Base-by-base conservation (phyloP, 2,797 vertebrate species). In the Phaenicophaeus curvirostris region DNA sequence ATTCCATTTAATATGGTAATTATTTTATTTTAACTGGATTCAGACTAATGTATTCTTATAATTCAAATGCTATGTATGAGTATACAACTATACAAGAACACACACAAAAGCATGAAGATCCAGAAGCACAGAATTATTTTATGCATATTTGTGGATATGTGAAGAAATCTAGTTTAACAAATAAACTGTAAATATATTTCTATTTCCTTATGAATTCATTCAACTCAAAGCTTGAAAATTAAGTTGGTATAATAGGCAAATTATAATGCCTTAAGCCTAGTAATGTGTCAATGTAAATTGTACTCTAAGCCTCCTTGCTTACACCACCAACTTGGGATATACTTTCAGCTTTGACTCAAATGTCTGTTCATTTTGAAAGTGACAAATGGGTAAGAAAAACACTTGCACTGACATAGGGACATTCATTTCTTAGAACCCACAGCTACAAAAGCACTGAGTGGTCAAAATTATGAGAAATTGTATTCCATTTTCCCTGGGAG, bases 401-500 rank as follows among this genome's bases (percentile, higher is more conserved):
- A 85, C 90, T 91, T 84, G 39, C 42, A n/a, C 33, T 65, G 53
- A 58, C 77, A 39, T 25, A n/a, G 55, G 85, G 39, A 72, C 91
- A n/a, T 91, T 93, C 2, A 10, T 68, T 89, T 87, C 85, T 66
- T 67, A 68, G 74, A 93, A 90, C 42, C 15, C 68, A 37, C 16
- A 21, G 35, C 77, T 82, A 81, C 50, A 93, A 77, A 92, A 94
- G 25, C 58, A 39, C 65, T 44, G 92, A 93, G 71, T 90, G 94
- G 85, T 54, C 89, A 89, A 91, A 96, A 97, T 96, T 25, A 96
- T 76, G 74, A 95, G 79, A 94, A 96, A 97, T 91, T 94, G 87
- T 75, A 7, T 76, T 94, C 87, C 85, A 72, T 96, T 96, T 96
- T 95, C 93, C 77, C 87, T 72, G 66, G 66, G 87, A 93, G 88